These are phyloP conservation scores for Linepithema humile DNA, from an alignment of 1,140 invertebrate species.

Conservation along the genomic window DNA sequence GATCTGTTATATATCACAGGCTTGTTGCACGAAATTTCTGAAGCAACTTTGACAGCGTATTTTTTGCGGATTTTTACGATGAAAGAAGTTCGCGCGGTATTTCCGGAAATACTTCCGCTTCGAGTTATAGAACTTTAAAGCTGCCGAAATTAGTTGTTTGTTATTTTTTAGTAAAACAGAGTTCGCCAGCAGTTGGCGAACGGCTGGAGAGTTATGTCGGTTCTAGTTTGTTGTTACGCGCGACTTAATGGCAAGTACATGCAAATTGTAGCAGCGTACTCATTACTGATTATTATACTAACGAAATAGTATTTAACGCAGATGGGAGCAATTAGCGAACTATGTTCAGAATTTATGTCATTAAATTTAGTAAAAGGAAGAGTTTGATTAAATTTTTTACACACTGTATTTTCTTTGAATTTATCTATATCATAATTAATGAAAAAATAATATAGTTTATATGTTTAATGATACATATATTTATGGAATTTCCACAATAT, in stretches of 20 bases:
- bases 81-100: neutral
- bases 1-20: neutral
- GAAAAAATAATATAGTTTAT: too few species aligned
- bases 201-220: neutral
- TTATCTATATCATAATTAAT: neutral
- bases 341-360: neutral
- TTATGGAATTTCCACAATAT: neutral
- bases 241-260: neutral
- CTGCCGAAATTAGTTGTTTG: constrained; percentile 10
- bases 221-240: neutral
- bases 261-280: neutral
- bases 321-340: neutral
- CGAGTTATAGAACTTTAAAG: constrained; percentile 2
- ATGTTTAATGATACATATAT: neutral
- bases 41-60: neutral
- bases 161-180: constrained; percentile 8
- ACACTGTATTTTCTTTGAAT: neutral
- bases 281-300: neutral
- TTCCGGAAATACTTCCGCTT: constrained; percentile 30
- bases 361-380: neutral
- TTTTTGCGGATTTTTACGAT: neutral
- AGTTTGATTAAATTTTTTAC: neutral
- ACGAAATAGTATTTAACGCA: neutral
- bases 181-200: constrained; percentile 22
- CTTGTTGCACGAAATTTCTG: neutral